Evolutionary conservation across 2,888 invertebrate species (phyloP).

Genomic region (Abrostola triplasia): DNA sequence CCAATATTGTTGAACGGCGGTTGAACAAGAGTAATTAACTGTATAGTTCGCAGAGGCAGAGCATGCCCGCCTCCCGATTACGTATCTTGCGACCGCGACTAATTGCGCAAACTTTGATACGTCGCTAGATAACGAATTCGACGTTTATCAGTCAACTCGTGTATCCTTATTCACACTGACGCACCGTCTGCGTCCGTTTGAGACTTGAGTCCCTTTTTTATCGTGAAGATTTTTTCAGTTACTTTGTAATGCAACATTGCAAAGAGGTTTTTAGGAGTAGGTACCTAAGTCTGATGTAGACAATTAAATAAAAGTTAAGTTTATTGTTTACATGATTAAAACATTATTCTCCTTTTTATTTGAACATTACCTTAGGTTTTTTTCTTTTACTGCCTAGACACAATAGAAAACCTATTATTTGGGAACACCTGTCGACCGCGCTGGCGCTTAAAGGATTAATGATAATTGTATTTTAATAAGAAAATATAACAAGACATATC

Average conservation of each 20-base stretch:
- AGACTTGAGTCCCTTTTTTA: conserved; percentile 6
- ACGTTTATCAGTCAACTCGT: conserved; percentile 33
- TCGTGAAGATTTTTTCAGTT: not conserved
- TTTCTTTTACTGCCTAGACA: too few species aligned
- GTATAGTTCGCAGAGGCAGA: conserved; percentile 45
- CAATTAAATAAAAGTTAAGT: too few species aligned
- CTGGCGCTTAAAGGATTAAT: too few species aligned
- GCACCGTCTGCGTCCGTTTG: conserved; percentile 10
- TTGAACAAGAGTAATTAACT: conserved; percentile 66
- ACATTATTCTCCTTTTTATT: too few species aligned
- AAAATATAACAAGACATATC: too few species aligned
- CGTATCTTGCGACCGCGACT: conserved; percentile 45
- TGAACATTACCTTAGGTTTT: too few species aligned
- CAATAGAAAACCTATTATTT: too few species aligned
- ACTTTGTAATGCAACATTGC: not conserved
- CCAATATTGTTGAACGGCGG: conserved; percentile 62
- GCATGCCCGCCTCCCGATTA: conserved; percentile 45
- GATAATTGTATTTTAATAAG: too few species aligned
- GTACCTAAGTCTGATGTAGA: too few species aligned
- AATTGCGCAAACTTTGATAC: conserved; percentile 40
- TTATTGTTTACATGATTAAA: too few species aligned
- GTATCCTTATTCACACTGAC: conserved; percentile 30
- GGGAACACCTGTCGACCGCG: too few species aligned
- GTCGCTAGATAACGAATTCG: conserved; percentile 36
- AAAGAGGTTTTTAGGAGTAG: not conserved